Evolutionary conservation across 1,140 invertebrate species (phyloP), one percentile per base, ranked within the genome.

Genomic region (Drosophila leontia): DNA sequence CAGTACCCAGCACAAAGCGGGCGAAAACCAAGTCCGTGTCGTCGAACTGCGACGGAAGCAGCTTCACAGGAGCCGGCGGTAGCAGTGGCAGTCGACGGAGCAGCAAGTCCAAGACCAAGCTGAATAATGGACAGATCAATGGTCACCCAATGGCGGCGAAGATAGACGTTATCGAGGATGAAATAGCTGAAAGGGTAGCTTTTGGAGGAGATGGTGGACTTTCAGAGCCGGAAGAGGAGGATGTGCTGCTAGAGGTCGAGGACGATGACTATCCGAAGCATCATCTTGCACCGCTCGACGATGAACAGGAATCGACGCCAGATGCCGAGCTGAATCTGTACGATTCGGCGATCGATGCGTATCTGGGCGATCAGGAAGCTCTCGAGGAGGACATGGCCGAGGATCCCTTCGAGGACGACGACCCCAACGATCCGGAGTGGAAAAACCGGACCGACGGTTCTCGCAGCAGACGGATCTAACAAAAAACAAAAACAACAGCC

Each of bases 351-450:
- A 85, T 82, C 42, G 64, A 90, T 76, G 81, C 86, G 26, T 90
- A 90, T 71, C 44, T 91, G 11, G 79, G 75, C 12, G 82, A 83
- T 35, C 69, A 56, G 8, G 79, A 75, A 9, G 80, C 59, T 9
- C 53, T 87, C 19, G 83, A 91, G 19, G 74, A 84, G 26, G 95
- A 95, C 80, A 95, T 95, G 32, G 94, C 94, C 23, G 94, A 94
- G 42, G 93, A 94, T 68, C 94, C 94, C 45, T 92, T 92, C n/a
- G 62, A 72, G 37, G 95, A 95, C 26, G 96, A 96, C 80, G 96
- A 97, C 93, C 96, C 96, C 9, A 96, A 96, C 92, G 96, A 97
- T 93, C 96, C 96, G n/a, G 96, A 97, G 87, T 97, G 96, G 96
- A 87, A 87, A 44, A 83, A 61, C 26, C 75, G 70, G 37, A 58